Evolutionary conservation across 1,140 invertebrate genomes (phyloP).

Genomic region (Papilio helenus): DNA sequence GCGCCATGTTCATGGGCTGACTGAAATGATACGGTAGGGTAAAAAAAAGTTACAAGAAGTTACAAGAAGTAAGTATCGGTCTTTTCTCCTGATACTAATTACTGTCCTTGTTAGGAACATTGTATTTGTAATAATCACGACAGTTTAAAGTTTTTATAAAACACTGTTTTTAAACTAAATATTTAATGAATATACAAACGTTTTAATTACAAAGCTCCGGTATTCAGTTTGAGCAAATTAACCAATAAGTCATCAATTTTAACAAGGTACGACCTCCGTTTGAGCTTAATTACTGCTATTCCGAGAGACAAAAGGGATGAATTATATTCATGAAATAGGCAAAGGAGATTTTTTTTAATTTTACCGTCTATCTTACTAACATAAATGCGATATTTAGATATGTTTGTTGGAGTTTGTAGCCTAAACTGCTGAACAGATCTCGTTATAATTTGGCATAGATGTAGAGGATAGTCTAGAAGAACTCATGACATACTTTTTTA

Average conservation of each 20-base stretch:
- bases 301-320: slow-evolving; percentile 10
- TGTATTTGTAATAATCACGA: too few species aligned
- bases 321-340: background rate
- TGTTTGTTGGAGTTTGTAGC: background rate
- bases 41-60: too few species aligned
- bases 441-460: too few species aligned
- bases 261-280: slow-evolving; percentile 24
- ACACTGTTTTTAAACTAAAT: background rate
- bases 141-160: too few species aligned
- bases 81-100: too few species aligned
- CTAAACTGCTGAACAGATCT: too few species aligned
- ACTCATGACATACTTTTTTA: background rate
- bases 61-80: too few species aligned
- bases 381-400: background rate
- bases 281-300: slow-evolving; percentile 27
- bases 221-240: slow-evolving; percentile 15
- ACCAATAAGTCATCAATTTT: slow-evolving; percentile 31
- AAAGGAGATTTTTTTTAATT: background rate
- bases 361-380: too few species aligned
- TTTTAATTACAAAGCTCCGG: slow-evolving; percentile 4
- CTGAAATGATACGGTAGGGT: too few species aligned
- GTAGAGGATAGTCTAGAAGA: too few species aligned
- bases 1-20: too few species aligned
- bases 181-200: background rate
- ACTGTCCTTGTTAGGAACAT: too few species aligned